phyloP scores from a whole-genome alignment of 1,140 invertebrate genomes.

The Pectinophora gossypiella region DNA sequence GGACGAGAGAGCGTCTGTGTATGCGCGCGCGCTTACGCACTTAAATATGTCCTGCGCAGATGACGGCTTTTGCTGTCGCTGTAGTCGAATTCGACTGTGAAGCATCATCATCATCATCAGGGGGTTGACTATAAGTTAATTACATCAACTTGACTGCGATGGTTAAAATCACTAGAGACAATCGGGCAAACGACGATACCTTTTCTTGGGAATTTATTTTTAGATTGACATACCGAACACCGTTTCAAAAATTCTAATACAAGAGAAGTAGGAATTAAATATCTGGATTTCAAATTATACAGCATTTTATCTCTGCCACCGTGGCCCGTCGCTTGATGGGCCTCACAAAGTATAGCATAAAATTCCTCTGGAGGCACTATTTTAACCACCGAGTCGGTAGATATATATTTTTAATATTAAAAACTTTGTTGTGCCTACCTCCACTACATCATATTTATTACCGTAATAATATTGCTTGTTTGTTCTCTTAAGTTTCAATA shows the following conservation, averaged over 20 bases:
- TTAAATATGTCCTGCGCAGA: no score
- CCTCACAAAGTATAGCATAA: neutral
- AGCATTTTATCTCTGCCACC: conserved; percentile 8
- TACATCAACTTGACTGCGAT: neutral
- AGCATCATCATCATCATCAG: no score
- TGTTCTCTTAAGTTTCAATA: no score
- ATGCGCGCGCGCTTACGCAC: no score
- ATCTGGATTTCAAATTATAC: conserved; percentile 15
- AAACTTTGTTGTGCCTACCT: neutral
- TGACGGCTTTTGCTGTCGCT: no score
- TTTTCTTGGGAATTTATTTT: conserved; percentile 16
- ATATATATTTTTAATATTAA: neutral
- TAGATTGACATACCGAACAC: conserved; percentile 15
- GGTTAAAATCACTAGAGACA: conserved; percentile 13
- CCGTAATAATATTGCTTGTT: conserved; percentile 19
- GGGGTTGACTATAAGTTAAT: conserved; percentile 15
- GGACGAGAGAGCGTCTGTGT: no score
- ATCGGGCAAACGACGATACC: conserved; percentile 12
- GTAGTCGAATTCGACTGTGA: no score
- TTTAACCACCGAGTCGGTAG: neutral
- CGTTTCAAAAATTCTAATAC: conserved; percentile 15
- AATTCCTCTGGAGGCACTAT: neutral
- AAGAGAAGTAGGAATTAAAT: conserved; percentile 12
- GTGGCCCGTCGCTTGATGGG: neutral
- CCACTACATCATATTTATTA: neutral